Conservation (phyloP, 2,113 vertebrate genomes). For the Tretioscincus oriximinensis region DNA sequence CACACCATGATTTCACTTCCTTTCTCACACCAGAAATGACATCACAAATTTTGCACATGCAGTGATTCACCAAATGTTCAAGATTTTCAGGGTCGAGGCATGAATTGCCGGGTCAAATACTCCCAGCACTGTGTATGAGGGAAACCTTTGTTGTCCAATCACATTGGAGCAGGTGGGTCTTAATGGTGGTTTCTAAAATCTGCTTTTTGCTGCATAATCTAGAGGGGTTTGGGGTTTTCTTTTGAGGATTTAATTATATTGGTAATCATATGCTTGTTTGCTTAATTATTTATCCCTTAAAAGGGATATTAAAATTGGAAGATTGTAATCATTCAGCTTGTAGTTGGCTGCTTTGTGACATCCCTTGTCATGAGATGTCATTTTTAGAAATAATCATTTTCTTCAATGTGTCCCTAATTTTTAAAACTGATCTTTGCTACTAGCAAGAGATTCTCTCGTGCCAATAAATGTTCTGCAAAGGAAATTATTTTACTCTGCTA, state of each 20-base stretch:
- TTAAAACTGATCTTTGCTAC: not conserved
- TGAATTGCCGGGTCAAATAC: too few relatives aligned
- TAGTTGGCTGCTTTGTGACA: not conserved
- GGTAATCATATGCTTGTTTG: not conserved
- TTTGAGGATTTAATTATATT: not conserved
- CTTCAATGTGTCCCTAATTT: slow-evolving; percentile 4
- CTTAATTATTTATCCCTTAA: not conserved
- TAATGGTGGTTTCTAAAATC: not conserved
- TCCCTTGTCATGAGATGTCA: not conserved
- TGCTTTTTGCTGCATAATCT: not conserved
- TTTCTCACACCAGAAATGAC: too few relatives aligned
- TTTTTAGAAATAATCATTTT: not conserved
- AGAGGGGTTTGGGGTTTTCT: not conserved
- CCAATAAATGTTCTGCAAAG: not conserved
- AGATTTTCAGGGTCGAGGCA: too few relatives aligned
- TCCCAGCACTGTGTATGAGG: not conserved
- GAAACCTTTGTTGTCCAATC: not conserved
- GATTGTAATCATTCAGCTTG: not conserved
- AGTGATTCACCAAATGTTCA: too few relatives aligned
- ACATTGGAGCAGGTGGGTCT: too few relatives aligned
- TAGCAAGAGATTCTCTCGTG: rapidly evolving
- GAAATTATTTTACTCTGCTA: not conserved
- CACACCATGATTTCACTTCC: too few relatives aligned
- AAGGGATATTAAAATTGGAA: not conserved
- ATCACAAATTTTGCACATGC: too few relatives aligned